Evolutionary conservation across 2,797 vertebrate genomes (phyloP), one percentile per base, ranked within the genome.

Genomic region (Mareca penelope): DNA sequence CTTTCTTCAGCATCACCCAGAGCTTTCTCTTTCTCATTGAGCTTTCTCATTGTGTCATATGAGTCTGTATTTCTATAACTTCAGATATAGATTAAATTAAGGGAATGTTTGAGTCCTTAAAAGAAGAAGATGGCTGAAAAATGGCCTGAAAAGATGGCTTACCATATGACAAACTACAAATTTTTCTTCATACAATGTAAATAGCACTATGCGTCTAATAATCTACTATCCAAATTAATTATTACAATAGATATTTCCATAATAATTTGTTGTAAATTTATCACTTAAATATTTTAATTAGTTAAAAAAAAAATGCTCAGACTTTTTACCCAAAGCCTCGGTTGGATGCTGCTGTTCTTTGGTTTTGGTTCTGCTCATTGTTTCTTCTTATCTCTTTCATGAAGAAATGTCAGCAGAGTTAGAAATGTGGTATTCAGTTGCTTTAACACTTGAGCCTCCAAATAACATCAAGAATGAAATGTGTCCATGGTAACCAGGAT

Each of bases 401-500:
- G 19, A 91, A 82, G 60, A 84, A 84, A 67, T 70, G 42, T 29
- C 56, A 76, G 8, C 28, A 42, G 82, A 69, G 65, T 82, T 77
- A 63, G 64, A 59, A 72, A 64, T 24, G 39, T 65, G 23, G 33
- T 50, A 60, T 31, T 76, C 85, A 85, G 89, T 72, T 94, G 24
- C 60, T 87, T 92, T 82, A 87, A 85, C 81, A 61, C 72, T 90
- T 72, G 29, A 56, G 85, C 48, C 60, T 90, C 40, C 60, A 91
- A 79, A 64, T 92, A 92, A 80, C 10, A 2, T 46, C 0, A 0
- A 89, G 42, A 88, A 90, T 77, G 24, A 87, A 86, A 80, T 63
- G 80, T 88, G 75, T 71, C 86, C 77, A 55, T 93, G 57, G 88
- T 91, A 91, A 96, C 77, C 37, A 64, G 65, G 75, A 76, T 75